Base-by-base conservation (phyloP, 2,797 vertebrate species). In the Nasua narica region DNA sequence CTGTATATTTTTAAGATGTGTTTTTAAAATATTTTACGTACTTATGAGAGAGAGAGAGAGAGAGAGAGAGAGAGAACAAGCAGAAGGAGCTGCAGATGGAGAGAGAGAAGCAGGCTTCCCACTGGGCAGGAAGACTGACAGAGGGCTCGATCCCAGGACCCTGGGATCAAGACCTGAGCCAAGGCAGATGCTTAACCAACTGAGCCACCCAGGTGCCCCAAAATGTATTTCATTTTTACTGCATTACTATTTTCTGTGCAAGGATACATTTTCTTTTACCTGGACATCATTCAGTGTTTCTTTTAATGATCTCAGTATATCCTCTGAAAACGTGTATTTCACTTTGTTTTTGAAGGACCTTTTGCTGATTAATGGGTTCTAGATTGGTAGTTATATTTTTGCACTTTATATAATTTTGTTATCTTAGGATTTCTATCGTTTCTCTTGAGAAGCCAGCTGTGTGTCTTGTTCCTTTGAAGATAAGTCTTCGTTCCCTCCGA, bases 361-460 rank as follows among this genome's bases (percentile, higher is more conserved):
- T n/a, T 56, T 52, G 19, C 18, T 46, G 29, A 58, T n/a, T 21
- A 16, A 21, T 12, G 32, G 5, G 14, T 37, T 77, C 60, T 43
- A 10, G 27, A 16, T 21, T 37, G 27, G 35, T 29, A 87, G 29
- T 12, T 46, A 5, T 70, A 19, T 74, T 46, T 37, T 3, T 4
- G 40, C n/a, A 8, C 5, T 9, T 11, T 23, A 16, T 37, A 8
- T 4, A 27, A 4, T 7, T 10, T 8, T 48, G 4, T 7, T 29
- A 25, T 46, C 35, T 62, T 4, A 18, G 5, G 54, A 77, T n/a
- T 58, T 56, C 46, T 40, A 23, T 1, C 11, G 3, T 3, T 54
- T 18, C 27, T 37, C 27, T 82, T 13, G 21, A 79, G 46, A 79
- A 50, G 8, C 23, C 46, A 43, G n/a, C 29, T 56, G n/a, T 13